phyloP scores from a whole-genome alignment of 2,888 invertebrate species.

The Laothoe populi region DNA sequence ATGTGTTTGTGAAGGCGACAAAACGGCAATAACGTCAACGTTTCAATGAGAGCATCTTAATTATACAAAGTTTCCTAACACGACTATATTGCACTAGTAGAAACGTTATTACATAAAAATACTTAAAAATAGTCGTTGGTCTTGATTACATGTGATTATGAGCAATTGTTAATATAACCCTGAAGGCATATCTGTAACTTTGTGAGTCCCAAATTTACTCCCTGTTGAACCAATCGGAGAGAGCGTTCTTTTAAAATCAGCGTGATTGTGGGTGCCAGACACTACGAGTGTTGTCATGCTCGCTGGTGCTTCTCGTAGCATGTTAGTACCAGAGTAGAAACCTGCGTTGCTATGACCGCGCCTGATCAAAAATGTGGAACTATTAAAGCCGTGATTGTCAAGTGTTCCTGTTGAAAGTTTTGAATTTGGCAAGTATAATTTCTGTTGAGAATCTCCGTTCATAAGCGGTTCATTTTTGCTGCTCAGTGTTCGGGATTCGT shows the following conservation, averaged over 20 bases:
- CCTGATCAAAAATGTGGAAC: conserved; percentile 85
- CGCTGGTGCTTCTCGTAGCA: conserved; percentile 76
- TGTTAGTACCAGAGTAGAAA: conserved; percentile 86
- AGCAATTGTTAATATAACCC: conserved; percentile 85
- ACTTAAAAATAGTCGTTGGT: conserved; percentile 83
- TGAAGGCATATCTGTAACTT: conserved; percentile 90
- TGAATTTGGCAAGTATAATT: conserved; percentile 65
- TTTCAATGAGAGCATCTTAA: background rate
- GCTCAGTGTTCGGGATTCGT: conserved; percentile 60
- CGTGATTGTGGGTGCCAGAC: conserved; percentile 73
- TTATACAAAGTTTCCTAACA: conserved; percentile 43
- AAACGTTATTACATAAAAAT: conserved; percentile 64
- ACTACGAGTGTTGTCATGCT: conserved; percentile 78
- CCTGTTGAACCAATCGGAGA: conserved; percentile 68
- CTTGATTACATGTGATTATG: conserved; percentile 54
- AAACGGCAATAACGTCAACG: background rate
- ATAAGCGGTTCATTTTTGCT: conserved; percentile 60
- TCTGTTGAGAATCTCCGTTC: conserved; percentile 65
- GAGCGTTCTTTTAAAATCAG: conserved; percentile 74
- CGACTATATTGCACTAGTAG: conserved; percentile 79
- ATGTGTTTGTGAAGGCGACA: background rate
- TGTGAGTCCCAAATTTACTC: conserved; percentile 78
- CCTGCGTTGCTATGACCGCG: conserved; percentile 87
- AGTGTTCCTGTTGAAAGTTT: conserved; percentile 65
- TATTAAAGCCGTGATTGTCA: conserved; percentile 70